phyloP scores from a whole-genome alignment of 92 coral and sea anemone genomes.

The Palythoa heliodiscus region DNA sequence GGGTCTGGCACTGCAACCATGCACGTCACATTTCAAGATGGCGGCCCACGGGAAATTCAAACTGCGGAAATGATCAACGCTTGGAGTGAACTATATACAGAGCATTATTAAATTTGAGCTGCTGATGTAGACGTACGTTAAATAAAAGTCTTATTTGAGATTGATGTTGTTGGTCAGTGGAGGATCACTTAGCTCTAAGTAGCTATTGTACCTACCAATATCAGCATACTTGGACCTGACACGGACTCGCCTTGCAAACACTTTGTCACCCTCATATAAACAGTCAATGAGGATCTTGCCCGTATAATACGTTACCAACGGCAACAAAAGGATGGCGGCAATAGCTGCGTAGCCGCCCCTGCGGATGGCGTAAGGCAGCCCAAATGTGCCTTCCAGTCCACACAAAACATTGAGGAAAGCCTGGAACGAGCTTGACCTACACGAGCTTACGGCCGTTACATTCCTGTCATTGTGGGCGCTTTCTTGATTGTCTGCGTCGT shows the following conservation, averaged over 20 bases:
- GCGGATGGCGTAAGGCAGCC: constrained; percentile 31
- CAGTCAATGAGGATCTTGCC: constrained; percentile 38
- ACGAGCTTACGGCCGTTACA: neutral
- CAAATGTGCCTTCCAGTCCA: constrained; percentile 37
- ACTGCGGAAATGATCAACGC: no score
- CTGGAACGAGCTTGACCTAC: constrained; percentile 4
- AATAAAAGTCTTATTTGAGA: no score
- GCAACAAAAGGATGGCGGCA: constrained; percentile 15
- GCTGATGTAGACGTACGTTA: no score
- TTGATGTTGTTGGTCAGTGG: no score
- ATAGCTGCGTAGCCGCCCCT: constrained; percentile 36
- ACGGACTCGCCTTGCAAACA: constrained; percentile 30
- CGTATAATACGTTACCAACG: constrained; percentile 34
- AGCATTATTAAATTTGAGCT: no score
- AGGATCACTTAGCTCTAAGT: no score
- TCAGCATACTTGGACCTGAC: constrained; percentile 30
- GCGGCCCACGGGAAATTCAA: no score
- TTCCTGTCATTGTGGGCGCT: neutral
- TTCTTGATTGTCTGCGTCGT: constrained; percentile 6
- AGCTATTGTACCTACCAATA: neutral
- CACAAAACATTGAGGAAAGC: constrained; percentile 38
- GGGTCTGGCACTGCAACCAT: no score
- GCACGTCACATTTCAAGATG: no score
- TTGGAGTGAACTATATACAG: no score
- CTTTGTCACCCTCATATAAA: constrained; percentile 37